These are phyloP conservation scores for Pagrus major DNA, from an alignment of 2,113 vertebrate genomes.

Conservation along the genomic window DNA sequence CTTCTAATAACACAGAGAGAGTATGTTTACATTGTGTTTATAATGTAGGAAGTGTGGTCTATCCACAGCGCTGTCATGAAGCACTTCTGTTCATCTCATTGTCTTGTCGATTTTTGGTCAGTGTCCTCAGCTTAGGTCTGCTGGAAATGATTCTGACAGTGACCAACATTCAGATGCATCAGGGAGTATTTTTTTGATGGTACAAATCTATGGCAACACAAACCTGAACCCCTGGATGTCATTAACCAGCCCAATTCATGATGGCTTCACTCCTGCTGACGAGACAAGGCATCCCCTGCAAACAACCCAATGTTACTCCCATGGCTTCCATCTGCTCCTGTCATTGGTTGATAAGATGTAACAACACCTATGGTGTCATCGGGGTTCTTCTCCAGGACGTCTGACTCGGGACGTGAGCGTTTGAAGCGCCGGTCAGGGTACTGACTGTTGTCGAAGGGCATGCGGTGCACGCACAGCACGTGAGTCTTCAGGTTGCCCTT, in stretches of 20 bases:
- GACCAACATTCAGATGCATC: conserved; percentile 10
- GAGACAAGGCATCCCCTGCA: neutral
- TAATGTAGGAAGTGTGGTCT: neutral
- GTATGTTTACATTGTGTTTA: conserved; percentile 24
- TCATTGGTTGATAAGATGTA: neutral
- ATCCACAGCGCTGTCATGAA: conserved; percentile 2
- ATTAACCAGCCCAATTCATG: too few relatives aligned
- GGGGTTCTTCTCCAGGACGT: conserved; percentile 79
- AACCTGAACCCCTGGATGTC: neutral
- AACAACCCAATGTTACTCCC: neutral
- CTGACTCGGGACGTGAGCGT: conserved; percentile 87
- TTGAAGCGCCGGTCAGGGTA: conserved; percentile 96
- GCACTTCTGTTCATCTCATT: neutral
- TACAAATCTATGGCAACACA: neutral
- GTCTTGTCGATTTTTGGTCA: neutral
- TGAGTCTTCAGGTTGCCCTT: conserved; percentile 98
- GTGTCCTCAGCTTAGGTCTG: neutral
- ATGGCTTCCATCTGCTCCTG: conserved; percentile 14
- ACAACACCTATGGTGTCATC: conserved; percentile 73
- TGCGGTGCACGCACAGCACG: conserved; percentile 94
- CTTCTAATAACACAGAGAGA: conserved; percentile 34
- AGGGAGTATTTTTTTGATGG: neutral
- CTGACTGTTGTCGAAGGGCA: conserved; percentile 98
- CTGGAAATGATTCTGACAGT: neutral
- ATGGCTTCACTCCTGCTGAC: conserved; percentile 20